Evolutionary conservation across 2,888 invertebrate species (phyloP).

Genomic region (Alcis repandata): DNA sequence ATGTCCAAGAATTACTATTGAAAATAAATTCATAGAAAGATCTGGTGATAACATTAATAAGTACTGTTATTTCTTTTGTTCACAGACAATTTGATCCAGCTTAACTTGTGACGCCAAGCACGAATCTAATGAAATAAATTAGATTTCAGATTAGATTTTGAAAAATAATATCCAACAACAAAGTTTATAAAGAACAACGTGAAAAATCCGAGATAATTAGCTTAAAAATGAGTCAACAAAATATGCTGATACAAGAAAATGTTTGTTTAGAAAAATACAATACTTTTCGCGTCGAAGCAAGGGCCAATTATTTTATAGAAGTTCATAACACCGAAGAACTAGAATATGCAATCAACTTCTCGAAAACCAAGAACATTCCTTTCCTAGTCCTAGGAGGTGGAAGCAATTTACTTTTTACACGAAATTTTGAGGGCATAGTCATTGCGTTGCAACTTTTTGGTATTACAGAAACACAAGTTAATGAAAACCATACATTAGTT

Average conservation of each 20-base stretch:
- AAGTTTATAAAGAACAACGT: neutral
- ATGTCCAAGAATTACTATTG: neutral
- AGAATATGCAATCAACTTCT: slow-evolving; percentile 3
- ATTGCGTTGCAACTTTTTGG: slow-evolving; percentile 10
- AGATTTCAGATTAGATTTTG: neutral
- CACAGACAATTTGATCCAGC: slow-evolving; percentile 16
- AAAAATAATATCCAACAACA: neutral
- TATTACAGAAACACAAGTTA: slow-evolving; percentile 9
- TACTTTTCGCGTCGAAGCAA: slow-evolving; percentile 10
- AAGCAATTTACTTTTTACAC: slow-evolving; percentile 16
- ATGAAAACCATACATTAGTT: slow-evolving; percentile 9
- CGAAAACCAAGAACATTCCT: slow-evolving; percentile 11
- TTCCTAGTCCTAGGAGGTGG: slow-evolving; percentile 19
- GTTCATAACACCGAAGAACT: slow-evolving; percentile 7
- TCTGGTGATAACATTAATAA: neutral
- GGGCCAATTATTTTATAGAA: slow-evolving; percentile 3
- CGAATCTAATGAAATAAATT: neutral
- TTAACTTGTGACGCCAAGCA: slow-evolving; percentile 4
- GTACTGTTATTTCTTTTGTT: slow-evolving; percentile 15
- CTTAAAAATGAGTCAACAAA: neutral
- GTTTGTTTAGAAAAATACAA: neutral
- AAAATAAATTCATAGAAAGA: neutral
- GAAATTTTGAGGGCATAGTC: slow-evolving; percentile 19
- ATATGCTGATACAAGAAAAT: slow-evolving; percentile 10
- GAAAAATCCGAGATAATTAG: neutral